A percentile compares a stretch with the other conserved stretches of the same genome.
Evolutionary conservation across 2,113 vertebrate genomes (phyloP).

Genomic region (Chitala chitala): DNA sequence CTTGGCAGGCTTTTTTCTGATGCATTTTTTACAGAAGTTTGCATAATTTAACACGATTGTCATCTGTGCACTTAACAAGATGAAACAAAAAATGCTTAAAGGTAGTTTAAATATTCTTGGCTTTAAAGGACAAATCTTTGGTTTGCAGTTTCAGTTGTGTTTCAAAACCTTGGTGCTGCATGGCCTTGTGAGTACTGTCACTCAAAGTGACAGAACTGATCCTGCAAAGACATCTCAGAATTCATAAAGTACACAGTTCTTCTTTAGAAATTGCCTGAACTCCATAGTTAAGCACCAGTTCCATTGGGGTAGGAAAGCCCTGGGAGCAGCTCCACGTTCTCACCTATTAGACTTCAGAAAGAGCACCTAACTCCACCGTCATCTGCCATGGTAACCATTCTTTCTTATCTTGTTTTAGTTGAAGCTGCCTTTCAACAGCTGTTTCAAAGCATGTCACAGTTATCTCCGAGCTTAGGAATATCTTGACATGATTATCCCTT

Average conservation of each 20-base stretch:
- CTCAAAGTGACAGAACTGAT: not conserved
- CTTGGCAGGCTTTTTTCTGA: not conserved
- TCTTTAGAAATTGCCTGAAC: too few relatives aligned
- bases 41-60: not conserved
- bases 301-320: too few relatives aligned
- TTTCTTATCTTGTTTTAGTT: slow-evolving; percentile 10
- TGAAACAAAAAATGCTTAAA: slow-evolving; percentile 1
- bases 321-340: too few relatives aligned
- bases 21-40: not conserved
- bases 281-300: not conserved
- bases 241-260: too few relatives aligned
- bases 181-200: not conserved
- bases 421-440: not conserved
- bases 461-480: slow-evolving; percentile 15
- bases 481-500: slow-evolving; percentile 34
- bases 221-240: not conserved
- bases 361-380: not conserved
- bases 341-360: not conserved
- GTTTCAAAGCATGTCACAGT: slow-evolving; percentile 32
- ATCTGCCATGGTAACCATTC: not conserved
- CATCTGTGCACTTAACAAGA: not conserved
- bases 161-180: not conserved
- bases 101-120: not conserved
- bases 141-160: not conserved
- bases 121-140: too few relatives aligned